Evolutionary conservation across 2,797 vertebrate genomes (phyloP).

Genomic region (Petrocephalus schoutedeni): DNA sequence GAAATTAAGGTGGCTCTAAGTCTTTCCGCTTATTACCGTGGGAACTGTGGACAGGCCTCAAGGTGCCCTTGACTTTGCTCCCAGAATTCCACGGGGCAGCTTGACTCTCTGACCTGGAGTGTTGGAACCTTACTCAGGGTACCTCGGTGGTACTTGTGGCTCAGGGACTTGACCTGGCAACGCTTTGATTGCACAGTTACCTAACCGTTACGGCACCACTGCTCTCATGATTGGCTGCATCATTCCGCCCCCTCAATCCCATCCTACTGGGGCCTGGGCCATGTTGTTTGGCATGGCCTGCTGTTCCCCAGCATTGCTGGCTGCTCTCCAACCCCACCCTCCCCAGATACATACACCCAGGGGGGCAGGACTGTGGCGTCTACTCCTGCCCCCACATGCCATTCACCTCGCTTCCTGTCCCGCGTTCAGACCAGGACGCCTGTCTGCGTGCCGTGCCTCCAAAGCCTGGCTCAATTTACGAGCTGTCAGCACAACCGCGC

Average conservation of each 20-base stretch:
- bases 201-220: no score
- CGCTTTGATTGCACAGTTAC: no score
- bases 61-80: neutral
- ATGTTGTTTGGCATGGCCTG: neutral
- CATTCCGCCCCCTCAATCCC: slow-evolving; percentile 5
- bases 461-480: neutral
- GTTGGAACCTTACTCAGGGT: neutral
- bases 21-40: neutral
- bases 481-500: neutral
- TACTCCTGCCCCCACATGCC: slow-evolving; percentile 58
- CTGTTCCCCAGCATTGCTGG: neutral
- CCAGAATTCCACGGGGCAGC: neutral
- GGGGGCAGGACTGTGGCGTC: slow-evolving; percentile 46
- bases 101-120: neutral
- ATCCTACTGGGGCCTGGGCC: slow-evolving; percentile 39
- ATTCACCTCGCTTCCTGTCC: slow-evolving; percentile 50
- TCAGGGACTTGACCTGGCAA: no score
- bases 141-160: no score
- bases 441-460: slow-evolving; percentile 16
- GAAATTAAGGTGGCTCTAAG: neutral
- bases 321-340: slow-evolving; percentile 20
- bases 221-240: neutral
- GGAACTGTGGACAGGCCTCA: neutral
- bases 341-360: slow-evolving; percentile 31
- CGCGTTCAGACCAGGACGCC: slow-evolving; percentile 44